Evolutionary conservation across 2,113 vertebrate species (phyloP).

Genomic region (Hippocampus barbouri): DNA sequence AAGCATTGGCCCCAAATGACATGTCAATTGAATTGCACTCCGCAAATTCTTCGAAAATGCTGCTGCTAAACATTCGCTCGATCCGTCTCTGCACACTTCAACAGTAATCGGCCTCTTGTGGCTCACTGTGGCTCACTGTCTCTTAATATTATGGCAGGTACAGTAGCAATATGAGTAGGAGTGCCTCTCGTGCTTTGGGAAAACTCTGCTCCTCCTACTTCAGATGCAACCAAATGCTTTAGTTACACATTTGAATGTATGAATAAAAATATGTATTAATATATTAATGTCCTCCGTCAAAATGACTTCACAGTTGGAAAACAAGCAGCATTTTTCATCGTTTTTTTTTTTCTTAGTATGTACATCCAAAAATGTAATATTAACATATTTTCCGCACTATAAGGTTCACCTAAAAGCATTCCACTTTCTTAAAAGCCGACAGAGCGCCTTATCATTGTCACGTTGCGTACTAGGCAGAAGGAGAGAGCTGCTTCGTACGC

Average conservation of each 20-base stretch:
- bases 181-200: slow-evolving; percentile 14
- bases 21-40: slow-evolving; percentile 19
- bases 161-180: slow-evolving; percentile 3
- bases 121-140: slow-evolving; percentile 31
- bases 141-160: slow-evolving; percentile 21
- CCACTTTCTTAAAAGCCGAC: too few relatives aligned
- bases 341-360: neutral
- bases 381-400: too few relatives aligned
- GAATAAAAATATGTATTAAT: neutral
- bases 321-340: neutral
- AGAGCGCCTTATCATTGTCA: too few relatives aligned
- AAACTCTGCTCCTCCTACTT: neutral
- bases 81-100: slow-evolving; percentile 27
- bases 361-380: too few relatives aligned
- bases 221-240: neutral
- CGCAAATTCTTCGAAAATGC: slow-evolving; percentile 20
- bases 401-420: too few relatives aligned
- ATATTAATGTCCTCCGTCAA: neutral
- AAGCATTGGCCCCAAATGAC: slow-evolving; percentile 11
- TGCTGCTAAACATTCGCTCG: neutral
- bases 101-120: slow-evolving; percentile 24
- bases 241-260: neutral
- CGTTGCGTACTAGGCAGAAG: too few relatives aligned
- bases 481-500: too few relatives aligned
- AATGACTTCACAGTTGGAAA: neutral